A percentile compares a stretch with the other conserved stretches of the same genome.
Conservation (phyloP, 2,113 vertebrate genomes). For the Platycercus adscitus region DNA sequence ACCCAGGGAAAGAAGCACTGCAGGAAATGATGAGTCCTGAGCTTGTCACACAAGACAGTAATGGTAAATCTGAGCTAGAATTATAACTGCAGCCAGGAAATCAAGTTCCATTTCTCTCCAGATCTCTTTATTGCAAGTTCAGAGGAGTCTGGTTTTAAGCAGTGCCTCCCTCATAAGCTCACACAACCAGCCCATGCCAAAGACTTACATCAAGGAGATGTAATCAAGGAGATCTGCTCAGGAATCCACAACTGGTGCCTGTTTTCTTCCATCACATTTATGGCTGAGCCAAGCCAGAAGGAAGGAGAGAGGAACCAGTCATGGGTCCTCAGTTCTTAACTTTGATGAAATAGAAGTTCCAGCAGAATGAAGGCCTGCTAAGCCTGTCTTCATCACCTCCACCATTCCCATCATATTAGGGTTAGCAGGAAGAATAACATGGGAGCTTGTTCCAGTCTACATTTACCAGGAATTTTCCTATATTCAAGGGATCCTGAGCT, state of each 20-base stretch:
- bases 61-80: background rate
- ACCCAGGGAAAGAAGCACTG: fast-evolving
- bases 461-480: background rate
- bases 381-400: background rate
- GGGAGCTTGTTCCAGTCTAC: background rate
- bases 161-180: background rate
- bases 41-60: background rate
- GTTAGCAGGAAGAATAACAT: background rate
- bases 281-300: background rate
- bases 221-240: background rate
- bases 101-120: background rate
- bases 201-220: background rate
- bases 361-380: background rate
- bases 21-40: background rate
- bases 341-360: background rate
- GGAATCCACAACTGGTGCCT: background rate
- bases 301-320: background rate
- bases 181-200: background rate
- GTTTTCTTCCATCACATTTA: background rate
- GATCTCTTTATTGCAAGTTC: background rate
- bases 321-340: background rate
- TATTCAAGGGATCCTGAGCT: background rate
- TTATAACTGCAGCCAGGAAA: background rate
- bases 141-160: background rate
- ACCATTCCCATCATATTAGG: background rate